Conservation (phyloP, 1,140 invertebrate genomes). For the Anastatus disparis region DNA sequence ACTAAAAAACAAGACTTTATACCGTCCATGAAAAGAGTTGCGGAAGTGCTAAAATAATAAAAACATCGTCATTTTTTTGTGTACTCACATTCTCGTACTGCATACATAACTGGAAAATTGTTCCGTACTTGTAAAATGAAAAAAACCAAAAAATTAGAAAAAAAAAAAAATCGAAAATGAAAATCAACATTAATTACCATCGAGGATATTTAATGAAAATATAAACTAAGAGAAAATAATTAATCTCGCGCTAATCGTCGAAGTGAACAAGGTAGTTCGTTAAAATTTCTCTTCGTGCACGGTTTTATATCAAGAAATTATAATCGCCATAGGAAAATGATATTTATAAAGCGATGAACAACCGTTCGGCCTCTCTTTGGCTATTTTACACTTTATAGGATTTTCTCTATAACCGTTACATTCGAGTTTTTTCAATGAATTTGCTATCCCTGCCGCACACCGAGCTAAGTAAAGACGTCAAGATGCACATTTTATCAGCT, state of each 20-base stretch:
- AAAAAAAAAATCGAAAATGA: not conserved
- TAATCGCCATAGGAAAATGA: not conserved
- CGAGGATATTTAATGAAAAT: not conserved
- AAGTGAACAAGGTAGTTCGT: not conserved
- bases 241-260: constrained; percentile 13
- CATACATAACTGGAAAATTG: no score
- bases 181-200: not conserved
- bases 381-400: constrained; percentile 17
- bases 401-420: no score
- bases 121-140: no score
- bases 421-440: constrained; percentile 10
- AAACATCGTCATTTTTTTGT: not conserved
- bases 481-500: constrained; percentile 22
- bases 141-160: no score
- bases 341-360: no score
- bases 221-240: not conserved
- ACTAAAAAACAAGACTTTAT: not conserved
- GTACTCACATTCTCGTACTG: no score
- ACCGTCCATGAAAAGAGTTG: not conserved
- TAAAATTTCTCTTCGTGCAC: not conserved
- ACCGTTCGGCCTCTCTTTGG: not conserved
- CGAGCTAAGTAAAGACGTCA: constrained; percentile 16
- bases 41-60: not conserved
- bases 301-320: constrained; percentile 25
- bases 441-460: constrained; percentile 19